Conservation (phyloP, 2,113 vertebrate species). For the Amblyopsis rosae region DNA sequence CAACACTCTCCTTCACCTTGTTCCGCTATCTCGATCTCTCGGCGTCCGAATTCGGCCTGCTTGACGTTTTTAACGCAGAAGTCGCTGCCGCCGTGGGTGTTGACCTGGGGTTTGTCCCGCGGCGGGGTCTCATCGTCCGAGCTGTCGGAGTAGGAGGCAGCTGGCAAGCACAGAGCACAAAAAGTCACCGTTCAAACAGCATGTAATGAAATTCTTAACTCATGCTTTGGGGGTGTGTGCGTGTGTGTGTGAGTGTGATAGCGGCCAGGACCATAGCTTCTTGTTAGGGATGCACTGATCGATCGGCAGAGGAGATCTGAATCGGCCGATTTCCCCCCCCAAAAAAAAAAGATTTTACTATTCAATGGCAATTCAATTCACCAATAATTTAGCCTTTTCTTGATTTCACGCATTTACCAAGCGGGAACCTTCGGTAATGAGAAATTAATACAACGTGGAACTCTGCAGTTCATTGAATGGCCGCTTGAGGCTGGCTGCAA, state of each 20-base stretch:
- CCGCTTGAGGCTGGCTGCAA: too few species aligned
- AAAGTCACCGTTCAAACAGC: conserved; percentile 32
- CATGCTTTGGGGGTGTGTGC: not conserved
- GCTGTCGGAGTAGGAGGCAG: conserved; percentile 97
- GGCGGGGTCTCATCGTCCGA: conserved; percentile 98
- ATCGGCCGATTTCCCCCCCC: too few species aligned
- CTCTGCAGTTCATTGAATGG: too few species aligned
- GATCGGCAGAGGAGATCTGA: too few species aligned
- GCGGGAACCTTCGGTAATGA: too few species aligned
- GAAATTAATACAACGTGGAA: too few species aligned
- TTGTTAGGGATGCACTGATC: too few species aligned
- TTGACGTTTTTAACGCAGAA: conserved; percentile 99
- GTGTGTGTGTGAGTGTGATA: too few species aligned
- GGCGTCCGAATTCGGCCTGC: conserved; percentile 94
- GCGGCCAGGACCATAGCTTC: too few species aligned
- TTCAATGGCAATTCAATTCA: too few species aligned
- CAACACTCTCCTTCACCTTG: conserved; percentile 80
- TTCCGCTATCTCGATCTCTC: conserved; percentile 98
- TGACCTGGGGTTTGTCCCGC: conserved; percentile 95
- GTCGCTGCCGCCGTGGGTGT: conserved; percentile 93
- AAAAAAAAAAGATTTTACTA: too few species aligned
- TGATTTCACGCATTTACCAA: not conserved
- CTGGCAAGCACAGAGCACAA: conserved; percentile 66
- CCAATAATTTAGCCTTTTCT: not conserved
- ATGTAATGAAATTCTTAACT: conserved; percentile 35